A percentile compares a stretch with the other conserved stretches of the same genome.
These are phyloP conservation scores for Echiichthys vipera DNA, from an alignment of 2,797 vertebrate species.

Conservation along the genomic window DNA sequence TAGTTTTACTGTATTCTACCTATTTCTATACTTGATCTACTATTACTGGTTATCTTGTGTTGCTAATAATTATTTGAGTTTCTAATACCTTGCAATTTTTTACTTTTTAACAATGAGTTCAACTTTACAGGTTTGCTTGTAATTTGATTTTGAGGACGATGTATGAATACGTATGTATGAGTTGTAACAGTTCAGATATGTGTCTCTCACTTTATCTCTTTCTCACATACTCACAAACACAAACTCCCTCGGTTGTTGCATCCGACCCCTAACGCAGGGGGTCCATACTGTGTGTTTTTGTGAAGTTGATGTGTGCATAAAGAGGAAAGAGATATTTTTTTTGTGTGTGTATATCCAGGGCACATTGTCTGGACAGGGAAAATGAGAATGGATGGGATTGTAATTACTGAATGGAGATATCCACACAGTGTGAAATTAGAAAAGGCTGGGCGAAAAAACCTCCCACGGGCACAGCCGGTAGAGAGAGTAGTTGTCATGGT, in stretches of 20 bases:
- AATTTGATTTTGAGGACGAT: conserved; percentile 77
- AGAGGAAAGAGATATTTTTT: conserved; percentile 49
- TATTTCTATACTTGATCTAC: not conserved
- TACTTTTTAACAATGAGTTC: conserved; percentile 56
- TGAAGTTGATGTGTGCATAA: conserved; percentile 31
- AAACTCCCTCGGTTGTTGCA: not conserved
- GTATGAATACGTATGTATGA: conserved; percentile 58
- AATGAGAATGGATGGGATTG: conserved; percentile 83
- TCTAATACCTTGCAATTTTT: conserved; percentile 60
- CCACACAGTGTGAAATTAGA: conserved; percentile 86
- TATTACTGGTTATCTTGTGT: conserved; percentile 8
- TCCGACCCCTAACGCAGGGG: conserved; percentile 28
- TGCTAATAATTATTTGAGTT: conserved; percentile 29
- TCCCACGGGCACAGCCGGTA: conserved; percentile 76
- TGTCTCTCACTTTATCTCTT: conserved; percentile 56
- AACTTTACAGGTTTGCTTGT: conserved; percentile 56
- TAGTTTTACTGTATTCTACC: not conserved
- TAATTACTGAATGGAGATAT: conserved; percentile 84
- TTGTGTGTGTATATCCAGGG: conserved; percentile 69
- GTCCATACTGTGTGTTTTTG: conserved; percentile 22
- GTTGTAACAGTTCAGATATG: conserved; percentile 70
- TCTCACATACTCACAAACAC: conserved; percentile 21
- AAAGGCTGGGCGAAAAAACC: conserved; percentile 77
- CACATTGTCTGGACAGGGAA: conserved; percentile 79
- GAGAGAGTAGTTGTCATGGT: conserved; percentile 82